Evolutionary conservation across 1,140 invertebrate species (phyloP).

Genomic region (Drosophila paulistorum): DNA sequence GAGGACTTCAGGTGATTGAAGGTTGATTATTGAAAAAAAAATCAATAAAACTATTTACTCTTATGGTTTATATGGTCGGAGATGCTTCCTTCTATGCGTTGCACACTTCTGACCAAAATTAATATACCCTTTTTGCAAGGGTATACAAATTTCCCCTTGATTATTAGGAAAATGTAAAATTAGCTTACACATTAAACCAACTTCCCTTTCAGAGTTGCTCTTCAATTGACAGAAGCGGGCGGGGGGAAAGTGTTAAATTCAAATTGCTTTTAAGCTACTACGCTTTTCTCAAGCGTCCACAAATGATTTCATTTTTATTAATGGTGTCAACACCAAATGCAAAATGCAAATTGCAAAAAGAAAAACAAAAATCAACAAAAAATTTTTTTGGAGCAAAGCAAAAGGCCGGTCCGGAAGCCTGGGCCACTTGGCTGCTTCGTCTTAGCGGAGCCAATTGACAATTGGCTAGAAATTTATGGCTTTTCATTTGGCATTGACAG

Average conservation of each 20-base stretch:
- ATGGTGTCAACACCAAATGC: conserved; percentile 57
- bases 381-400: conserved; percentile 6
- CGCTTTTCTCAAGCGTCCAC: background rate
- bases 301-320: conserved; percentile 31
- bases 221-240: background rate
- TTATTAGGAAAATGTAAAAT: no score
- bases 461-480: conserved; percentile 59
- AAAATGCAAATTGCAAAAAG: conserved; percentile 40
- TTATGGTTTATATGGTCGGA: no score
- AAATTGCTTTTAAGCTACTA: background rate
- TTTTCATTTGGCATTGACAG: conserved; percentile 68
- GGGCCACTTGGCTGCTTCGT: conserved; percentile 3
- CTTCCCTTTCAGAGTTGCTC: background rate
- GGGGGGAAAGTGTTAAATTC: background rate
- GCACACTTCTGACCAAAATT: no score
- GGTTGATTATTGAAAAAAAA: no score
- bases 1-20: no score
- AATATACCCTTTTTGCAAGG: no score
- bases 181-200: no score
- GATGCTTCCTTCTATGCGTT: no score
- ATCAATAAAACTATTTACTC: no score
- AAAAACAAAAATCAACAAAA: conserved; percentile 10
- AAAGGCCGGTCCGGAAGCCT: conserved; percentile 9
- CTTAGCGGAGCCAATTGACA: conserved; percentile 8
- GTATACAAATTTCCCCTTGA: no score